phyloP scores from a whole-genome alignment of 2,888 invertebrate species.

The Pollenia amentaria region DNA sequence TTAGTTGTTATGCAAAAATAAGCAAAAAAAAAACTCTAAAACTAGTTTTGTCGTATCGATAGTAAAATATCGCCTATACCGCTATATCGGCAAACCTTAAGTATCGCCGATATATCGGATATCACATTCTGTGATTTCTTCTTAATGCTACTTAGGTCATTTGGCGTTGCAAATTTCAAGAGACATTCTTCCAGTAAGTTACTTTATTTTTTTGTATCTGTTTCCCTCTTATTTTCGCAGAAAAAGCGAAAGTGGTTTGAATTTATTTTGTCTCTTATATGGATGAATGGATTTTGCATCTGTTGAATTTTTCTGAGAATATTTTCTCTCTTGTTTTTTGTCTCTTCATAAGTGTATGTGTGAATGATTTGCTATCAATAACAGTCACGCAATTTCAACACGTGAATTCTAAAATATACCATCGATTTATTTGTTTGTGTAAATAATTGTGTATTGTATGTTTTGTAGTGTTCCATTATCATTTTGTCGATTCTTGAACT shows the following conservation, averaged over 20 bases:
- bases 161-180: neutral
- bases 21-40: no score
- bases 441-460: neutral
- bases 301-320: constrained; percentile 15
- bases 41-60: no score
- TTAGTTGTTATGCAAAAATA: no score
- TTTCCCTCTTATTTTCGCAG: neutral
- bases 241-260: constrained; percentile 45
- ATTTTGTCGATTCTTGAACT: constrained; percentile 17
- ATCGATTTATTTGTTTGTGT: neutral
- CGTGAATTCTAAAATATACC: constrained; percentile 53
- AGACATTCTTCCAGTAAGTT: neutral
- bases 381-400: constrained; percentile 68
- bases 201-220: neutral
- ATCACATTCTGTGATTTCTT: no score
- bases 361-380: constrained; percentile 27
- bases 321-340: neutral
- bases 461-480: neutral
- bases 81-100: no score
- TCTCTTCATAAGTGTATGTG: neutral
- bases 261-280: neutral
- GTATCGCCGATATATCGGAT: no score
- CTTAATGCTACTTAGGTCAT: no score
- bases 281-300: neutral
- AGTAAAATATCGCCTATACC: no score